Evolutionary conservation across 2,113 vertebrate species (phyloP).

Genomic region (Puntigrus tetrazona): DNA sequence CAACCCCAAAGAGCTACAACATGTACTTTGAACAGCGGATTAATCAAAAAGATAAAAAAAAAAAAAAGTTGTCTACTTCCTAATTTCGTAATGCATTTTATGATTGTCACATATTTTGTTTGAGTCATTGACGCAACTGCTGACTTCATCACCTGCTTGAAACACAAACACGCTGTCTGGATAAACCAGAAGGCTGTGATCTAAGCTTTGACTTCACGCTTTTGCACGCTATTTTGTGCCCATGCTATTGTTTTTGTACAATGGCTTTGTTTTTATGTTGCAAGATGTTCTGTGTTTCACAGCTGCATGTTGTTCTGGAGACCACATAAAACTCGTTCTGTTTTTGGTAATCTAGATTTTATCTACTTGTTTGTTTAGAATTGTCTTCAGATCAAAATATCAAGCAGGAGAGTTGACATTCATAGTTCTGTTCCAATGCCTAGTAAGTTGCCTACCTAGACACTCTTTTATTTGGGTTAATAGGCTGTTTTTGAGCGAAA

Average conservation of each 20-base stretch:
- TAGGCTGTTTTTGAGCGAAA: background rate
- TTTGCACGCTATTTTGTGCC: background rate
- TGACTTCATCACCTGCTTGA: background rate
- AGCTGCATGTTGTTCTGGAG: background rate
- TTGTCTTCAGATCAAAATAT: background rate
- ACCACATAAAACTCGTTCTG: too few species aligned
- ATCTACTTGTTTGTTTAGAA: background rate
- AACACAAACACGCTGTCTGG: background rate
- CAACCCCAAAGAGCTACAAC: background rate
- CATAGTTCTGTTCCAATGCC: background rate
- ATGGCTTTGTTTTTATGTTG: background rate
- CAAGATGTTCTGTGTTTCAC: background rate
- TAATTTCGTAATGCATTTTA: constrained; percentile 7
- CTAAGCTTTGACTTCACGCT: background rate
- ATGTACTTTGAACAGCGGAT: background rate
- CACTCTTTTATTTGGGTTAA: background rate
- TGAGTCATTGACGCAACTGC: background rate
- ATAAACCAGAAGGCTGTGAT: background rate
- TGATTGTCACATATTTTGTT: background rate
- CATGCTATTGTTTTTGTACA: background rate
- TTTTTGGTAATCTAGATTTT: background rate
- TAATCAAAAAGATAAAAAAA: background rate
- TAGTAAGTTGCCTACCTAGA: background rate
- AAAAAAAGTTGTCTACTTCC: background rate
- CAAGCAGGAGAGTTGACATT: background rate